These are phyloP conservation scores for Empis livida DNA, from an alignment of 2,888 invertebrate species.

Conservation along the genomic window DNA sequence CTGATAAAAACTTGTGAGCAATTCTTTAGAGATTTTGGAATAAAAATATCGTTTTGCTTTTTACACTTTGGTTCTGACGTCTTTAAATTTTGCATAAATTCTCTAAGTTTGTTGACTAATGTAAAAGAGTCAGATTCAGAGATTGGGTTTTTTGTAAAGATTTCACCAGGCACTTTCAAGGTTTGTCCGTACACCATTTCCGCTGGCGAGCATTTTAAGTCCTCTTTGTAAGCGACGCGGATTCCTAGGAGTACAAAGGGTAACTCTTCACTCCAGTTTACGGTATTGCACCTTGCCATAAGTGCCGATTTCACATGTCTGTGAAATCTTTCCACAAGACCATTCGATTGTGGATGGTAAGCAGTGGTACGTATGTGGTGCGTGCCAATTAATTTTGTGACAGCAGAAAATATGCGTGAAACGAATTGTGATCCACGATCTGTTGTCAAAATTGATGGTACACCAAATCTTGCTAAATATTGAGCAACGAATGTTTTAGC, in stretches of 20 bases:
- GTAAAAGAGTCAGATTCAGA: too few relatives aligned
- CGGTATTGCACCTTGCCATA: not conserved
- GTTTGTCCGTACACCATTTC: not conserved
- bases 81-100: too few relatives aligned
- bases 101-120: too few relatives aligned
- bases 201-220: not conserved
- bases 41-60: too few relatives aligned
- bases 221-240: not conserved
- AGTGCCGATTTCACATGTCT: not conserved
- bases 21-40: too few relatives aligned
- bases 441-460: constrained; percentile 1
- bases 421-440: constrained; percentile 5
- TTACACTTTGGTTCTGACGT: too few relatives aligned
- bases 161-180: not conserved
- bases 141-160: not conserved
- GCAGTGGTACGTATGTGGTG: not conserved
- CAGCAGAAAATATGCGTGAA: constrained; percentile 3
- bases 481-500: constrained; percentile 2
- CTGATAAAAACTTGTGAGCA: constrained; percentile 1
- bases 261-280: not conserved
- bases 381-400: not conserved
- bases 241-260: too few relatives aligned
- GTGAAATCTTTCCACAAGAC: not conserved
- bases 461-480: constrained; percentile 3
- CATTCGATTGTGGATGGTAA: not conserved